These are phyloP conservation scores for Ailuropoda melanoleuca DNA, from an alignment of 2,113 vertebrate genomes.

Conservation along the genomic window DNA sequence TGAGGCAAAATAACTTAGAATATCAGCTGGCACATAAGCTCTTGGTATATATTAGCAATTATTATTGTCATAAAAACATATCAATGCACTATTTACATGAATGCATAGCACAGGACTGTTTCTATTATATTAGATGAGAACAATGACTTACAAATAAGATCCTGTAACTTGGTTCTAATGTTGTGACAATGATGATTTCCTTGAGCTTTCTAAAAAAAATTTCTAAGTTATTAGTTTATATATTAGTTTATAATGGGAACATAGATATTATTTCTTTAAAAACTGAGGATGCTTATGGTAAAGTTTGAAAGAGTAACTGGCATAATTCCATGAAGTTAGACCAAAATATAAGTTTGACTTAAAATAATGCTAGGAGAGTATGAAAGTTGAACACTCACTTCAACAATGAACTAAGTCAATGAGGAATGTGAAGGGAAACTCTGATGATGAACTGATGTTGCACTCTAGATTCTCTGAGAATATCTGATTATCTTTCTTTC, in stretches of 20 bases:
- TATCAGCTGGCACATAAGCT: background rate
- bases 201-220: background rate
- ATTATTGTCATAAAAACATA: background rate
- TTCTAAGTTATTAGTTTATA: background rate
- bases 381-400: conserved; percentile 6
- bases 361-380: background rate
- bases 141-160: background rate
- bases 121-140: background rate
- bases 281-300: background rate
- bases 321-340: background rate
- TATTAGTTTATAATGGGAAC: background rate
- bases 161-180: background rate
- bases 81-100: background rate
- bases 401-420: background rate
- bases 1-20: background rate
- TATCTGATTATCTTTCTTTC: background rate
- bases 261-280: background rate
- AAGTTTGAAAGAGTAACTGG: background rate
- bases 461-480: background rate
- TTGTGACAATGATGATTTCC: background rate
- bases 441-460: background rate
- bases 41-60: background rate
- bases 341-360: background rate
- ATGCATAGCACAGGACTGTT: background rate
- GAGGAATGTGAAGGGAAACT: background rate